Evolutionary conservation across 2,113 vertebrate species (phyloP).

Genomic region (Aegotheles bennettii): DNA sequence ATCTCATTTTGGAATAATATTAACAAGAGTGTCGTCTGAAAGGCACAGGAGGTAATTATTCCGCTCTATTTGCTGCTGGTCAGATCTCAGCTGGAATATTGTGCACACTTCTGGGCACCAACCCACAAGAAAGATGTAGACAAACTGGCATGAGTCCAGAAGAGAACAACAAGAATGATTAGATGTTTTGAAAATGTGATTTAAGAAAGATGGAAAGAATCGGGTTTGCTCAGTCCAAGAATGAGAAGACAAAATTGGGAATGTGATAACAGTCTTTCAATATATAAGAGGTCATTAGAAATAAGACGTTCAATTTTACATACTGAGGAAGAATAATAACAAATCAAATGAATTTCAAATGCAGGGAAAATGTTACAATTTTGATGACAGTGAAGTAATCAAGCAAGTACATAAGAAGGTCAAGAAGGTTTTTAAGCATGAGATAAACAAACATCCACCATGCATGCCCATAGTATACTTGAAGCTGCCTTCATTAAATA

Average conservation of each 20-base stretch:
- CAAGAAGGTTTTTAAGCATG: neutral
- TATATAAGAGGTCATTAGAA: neutral
- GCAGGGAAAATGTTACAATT: neutral
- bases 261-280: constrained; percentile 1
- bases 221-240: neutral
- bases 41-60: constrained; percentile 55
- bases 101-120: constrained; percentile 31
- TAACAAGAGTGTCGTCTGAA: constrained; percentile 9
- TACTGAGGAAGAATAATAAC: constrained; percentile 8
- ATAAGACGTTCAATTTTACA: constrained; percentile 14
- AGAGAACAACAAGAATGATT: constrained; percentile 37
- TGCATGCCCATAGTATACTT: neutral
- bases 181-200: constrained; percentile 39
- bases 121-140: constrained; percentile 33
- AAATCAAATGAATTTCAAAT: constrained; percentile 17
- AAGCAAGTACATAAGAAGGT: neutral
- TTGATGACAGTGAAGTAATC: constrained; percentile 2
- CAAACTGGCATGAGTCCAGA: constrained; percentile 31
- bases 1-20: neutral
- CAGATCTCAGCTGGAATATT: constrained; percentile 50
- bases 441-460: neutral
- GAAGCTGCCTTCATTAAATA: neutral
- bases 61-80: constrained; percentile 47
- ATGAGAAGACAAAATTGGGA: constrained; percentile 27
- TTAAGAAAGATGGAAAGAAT: constrained; percentile 43